Evolutionary conservation across 2,113 vertebrate species (phyloP).

Genomic region (Marmota monax): DNA sequence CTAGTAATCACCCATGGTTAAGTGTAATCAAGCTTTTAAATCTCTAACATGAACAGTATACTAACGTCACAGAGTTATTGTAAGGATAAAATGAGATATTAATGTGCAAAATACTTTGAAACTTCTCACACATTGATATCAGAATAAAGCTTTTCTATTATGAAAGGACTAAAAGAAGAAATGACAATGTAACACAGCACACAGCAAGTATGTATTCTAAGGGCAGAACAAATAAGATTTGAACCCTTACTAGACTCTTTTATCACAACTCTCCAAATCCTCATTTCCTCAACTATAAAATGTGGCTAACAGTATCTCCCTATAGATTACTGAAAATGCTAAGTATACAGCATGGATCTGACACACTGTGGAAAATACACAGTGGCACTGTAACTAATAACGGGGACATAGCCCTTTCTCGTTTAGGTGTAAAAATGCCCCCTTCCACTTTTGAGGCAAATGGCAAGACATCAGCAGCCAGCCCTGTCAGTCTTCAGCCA

Average conservation of each 20-base stretch:
- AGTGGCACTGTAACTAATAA: not conserved
- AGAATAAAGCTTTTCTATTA: constrained; percentile 45
- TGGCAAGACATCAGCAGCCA: not conserved
- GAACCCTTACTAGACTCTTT: not conserved
- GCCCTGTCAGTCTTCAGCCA: not conserved
- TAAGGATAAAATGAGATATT: constrained; percentile 41
- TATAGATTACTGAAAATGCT: not conserved
- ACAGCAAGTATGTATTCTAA: not conserved
- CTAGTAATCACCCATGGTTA: not conserved
- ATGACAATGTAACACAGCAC: not conserved
- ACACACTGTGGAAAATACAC: not conserved
- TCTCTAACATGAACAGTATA: not conserved
- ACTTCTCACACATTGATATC: not conserved
- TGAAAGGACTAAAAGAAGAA: not conserved
- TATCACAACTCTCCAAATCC: not conserved
- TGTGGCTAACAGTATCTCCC: not conserved
- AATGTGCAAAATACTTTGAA: not conserved
- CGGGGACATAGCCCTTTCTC: not conserved
- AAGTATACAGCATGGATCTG: not conserved
- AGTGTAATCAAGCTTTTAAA: not conserved
- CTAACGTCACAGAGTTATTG: not conserved
- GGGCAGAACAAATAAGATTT: not conserved
- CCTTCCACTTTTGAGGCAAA: constrained; percentile 40
- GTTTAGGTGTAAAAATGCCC: not conserved
- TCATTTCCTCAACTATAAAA: constrained; percentile 4